Evolutionary conservation across 2,888 invertebrate genomes (phyloP).

Genomic region (Lasiommata megera): DNA sequence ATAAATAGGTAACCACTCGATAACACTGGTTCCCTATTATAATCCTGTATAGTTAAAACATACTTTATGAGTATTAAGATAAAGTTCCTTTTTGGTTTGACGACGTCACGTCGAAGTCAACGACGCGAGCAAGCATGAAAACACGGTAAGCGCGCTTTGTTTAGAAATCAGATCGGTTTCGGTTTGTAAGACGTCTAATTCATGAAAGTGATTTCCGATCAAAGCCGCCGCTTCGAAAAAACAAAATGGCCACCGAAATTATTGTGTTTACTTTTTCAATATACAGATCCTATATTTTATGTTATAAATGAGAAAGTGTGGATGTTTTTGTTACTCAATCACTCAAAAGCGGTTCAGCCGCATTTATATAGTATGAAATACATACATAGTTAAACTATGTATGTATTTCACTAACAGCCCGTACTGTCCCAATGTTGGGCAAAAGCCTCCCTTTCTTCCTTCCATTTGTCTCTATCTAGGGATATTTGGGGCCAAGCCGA

Average conservation of each 20-base stretch:
- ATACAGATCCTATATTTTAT: no score
- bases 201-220: slow-evolving; percentile 9
- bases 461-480: no score
- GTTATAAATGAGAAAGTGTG: no score
- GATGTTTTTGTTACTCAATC: no score
- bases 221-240: not conserved
- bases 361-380: no score
- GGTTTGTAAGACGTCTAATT: slow-evolving; percentile 15
- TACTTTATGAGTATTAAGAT: not conserved
- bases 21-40: slow-evolving; percentile 1
- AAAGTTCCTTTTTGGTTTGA: not conserved
- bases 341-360: no score
- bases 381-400: no score
- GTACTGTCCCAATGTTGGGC: no score
- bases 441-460: no score
- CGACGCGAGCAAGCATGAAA: slow-evolving; percentile 30
- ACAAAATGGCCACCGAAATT: not conserved
- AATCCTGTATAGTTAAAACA: not conserved
- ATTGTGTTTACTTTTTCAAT: not conserved
- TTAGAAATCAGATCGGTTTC: slow-evolving; percentile 35
- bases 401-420: no score
- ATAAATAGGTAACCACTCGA: slow-evolving; percentile 14
- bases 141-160: slow-evolving; percentile 15
- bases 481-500: no score
- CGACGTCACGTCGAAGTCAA: slow-evolving; percentile 24